phyloP scores from a whole-genome alignment of 1,140 invertebrate species.

The Apis florea region DNA sequence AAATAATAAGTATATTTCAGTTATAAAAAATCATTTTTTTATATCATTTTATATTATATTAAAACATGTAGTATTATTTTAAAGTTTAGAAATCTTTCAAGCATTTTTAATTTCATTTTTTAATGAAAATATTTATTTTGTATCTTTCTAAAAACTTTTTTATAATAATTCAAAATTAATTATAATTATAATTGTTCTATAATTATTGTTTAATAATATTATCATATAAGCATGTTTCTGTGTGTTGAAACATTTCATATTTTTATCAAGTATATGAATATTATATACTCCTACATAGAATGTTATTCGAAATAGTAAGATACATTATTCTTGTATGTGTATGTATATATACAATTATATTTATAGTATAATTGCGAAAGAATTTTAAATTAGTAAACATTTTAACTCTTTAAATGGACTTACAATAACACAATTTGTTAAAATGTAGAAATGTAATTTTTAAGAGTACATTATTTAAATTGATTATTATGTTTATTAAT shows the following conservation, averaged over 20 bases:
- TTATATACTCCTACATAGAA: not conserved
- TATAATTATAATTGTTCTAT: not conserved
- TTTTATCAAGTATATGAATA: not conserved
- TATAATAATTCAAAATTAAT: no score
- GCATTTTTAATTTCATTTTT: not conserved
- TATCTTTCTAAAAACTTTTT: no score
- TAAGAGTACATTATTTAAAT: not conserved
- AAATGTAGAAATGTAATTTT: not conserved
- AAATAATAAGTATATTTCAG: not conserved
- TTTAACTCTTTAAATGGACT: not conserved
- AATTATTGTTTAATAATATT: no score
- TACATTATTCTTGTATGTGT: no score
- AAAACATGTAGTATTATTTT: not conserved
- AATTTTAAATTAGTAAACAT: not conserved
- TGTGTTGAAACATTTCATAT: slow-evolving; percentile 23
- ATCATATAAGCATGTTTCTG: not conserved
- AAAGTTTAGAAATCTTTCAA: not conserved
- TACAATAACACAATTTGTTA: not conserved
- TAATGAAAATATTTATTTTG: not conserved
- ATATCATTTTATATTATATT: not conserved
- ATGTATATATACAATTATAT: no score
- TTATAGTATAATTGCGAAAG: not conserved
- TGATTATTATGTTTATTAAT: slow-evolving; percentile 3
- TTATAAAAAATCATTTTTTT: not conserved
- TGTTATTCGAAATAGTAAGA: slow-evolving; percentile 27